phyloP scores from a whole-genome alignment of 1,140 invertebrate species.

The Papilio helenus region DNA sequence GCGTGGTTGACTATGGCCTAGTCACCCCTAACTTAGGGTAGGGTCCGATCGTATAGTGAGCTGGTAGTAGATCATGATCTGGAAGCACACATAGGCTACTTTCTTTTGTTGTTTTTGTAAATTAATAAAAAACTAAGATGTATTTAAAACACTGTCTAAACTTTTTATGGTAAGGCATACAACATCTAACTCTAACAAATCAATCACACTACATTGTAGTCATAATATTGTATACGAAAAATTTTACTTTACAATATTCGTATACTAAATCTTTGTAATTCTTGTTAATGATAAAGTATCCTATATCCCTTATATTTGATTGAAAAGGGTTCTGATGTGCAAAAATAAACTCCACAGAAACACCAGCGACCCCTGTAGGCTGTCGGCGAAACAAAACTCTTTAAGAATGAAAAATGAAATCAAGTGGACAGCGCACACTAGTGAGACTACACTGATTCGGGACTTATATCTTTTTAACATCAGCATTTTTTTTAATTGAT shows the following conservation, averaged over 20 bases:
- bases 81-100: no score
- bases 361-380: slow-evolving; percentile 59
- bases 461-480: slow-evolving; percentile 43
- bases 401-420: slow-evolving; percentile 82
- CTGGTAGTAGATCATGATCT: no score
- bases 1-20: no score
- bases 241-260: not conserved
- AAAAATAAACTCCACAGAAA: slow-evolving; percentile 75
- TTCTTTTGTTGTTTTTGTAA: no score
- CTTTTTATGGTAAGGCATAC: no score
- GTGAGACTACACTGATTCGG: slow-evolving; percentile 44
- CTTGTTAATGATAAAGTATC: slow-evolving; percentile 68
- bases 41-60: no score
- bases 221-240: not conserved
- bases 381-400: slow-evolving; percentile 77
- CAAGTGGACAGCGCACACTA: slow-evolving; percentile 66
- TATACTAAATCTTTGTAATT: slow-evolving; percentile 46
- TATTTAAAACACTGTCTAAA: no score
- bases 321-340: slow-evolving; percentile 60
- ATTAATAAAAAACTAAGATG: no score
- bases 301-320: slow-evolving; percentile 56
- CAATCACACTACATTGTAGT: no score
- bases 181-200: no score
- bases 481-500: not conserved
- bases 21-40: no score